Evolutionary conservation across 2,888 invertebrate genomes (phyloP), one percentile per base, ranked within the genome.

Genomic region (Melieria picta): DNA sequence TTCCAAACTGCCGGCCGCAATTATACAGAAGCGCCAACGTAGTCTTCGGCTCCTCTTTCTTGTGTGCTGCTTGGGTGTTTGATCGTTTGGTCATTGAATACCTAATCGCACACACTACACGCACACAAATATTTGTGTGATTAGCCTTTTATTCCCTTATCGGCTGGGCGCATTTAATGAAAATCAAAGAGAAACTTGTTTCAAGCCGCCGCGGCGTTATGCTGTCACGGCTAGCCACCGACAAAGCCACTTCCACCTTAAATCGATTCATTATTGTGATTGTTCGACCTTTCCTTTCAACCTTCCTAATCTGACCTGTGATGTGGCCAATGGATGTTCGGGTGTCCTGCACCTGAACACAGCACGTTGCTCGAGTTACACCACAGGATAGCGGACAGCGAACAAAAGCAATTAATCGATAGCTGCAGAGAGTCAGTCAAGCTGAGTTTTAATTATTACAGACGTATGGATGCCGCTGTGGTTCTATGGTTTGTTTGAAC

Each of bases 81-180:
- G 30, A 30, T 30, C 30, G 30, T 30, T 30, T 30, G 30, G 50
- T 11, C 62, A 62, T 76, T 55, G 68, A 57, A 46, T 46, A 58
- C 50, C 62, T 62, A 56, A 68, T 55, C 66, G 72, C 48, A 55
- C 75, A 73, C 74, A 65, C 74, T 75, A 76, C 77, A 83, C 79
- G 79, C 78, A 82, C 78, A 82, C 80, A 83, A 83, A 84, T 84
- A 84, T 83, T 83, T 84, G 80, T 82, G 79, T 80, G 82, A 81
- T 83, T 81, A 81, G 82, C 82, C 82, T 55, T 69, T 67, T 60
- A 16, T 67, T 50, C 50, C 67, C 82, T 82, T 83, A 82, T 83
- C 83, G 80, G 71, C 60, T 63, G 62, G 69, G 73, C 73, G 65
- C 71, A 67, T 47, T 46, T 56, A 61, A 58, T 4, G 50, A 42